phyloP scores from a whole-genome alignment of 2,113 vertebrate genomes.

The Lagopus muta region DNA sequence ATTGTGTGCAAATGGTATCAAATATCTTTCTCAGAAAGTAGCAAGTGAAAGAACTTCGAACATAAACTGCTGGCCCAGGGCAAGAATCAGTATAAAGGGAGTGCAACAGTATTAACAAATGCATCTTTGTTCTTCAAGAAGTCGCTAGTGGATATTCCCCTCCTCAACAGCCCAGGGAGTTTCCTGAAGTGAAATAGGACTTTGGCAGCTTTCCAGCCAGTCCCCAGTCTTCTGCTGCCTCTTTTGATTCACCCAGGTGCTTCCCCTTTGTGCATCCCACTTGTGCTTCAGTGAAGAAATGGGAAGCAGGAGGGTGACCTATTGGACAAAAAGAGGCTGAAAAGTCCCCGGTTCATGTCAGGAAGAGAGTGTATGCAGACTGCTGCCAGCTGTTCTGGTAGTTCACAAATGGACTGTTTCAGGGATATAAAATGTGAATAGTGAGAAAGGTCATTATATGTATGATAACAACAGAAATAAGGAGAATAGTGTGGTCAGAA shows the following conservation, averaged over 20 bases:
- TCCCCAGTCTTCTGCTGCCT: background rate
- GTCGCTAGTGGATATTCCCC: background rate
- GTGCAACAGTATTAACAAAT: background rate
- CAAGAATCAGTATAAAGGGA: background rate
- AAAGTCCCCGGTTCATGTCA: background rate
- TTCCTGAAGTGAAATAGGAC: background rate
- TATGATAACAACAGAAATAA: background rate
- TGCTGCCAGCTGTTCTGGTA: background rate
- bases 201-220: constrained; percentile 12
- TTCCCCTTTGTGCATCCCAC: background rate
- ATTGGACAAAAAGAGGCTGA: background rate
- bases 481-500: background rate
- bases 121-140: background rate
- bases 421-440: background rate
- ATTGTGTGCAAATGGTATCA: background rate
- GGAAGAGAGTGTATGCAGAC: background rate
- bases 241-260: constrained; percentile 10
- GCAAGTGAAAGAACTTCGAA: background rate
- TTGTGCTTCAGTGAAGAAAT: background rate
- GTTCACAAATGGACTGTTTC: background rate
- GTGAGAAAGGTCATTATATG: background rate
- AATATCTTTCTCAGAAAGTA: background rate
- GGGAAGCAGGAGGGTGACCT: background rate
- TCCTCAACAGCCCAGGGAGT: background rate
- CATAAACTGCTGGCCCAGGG: background rate